Base-by-base conservation (phyloP, 2,797 vertebrate species). In the Pipistrellus kuhlii region DNA sequence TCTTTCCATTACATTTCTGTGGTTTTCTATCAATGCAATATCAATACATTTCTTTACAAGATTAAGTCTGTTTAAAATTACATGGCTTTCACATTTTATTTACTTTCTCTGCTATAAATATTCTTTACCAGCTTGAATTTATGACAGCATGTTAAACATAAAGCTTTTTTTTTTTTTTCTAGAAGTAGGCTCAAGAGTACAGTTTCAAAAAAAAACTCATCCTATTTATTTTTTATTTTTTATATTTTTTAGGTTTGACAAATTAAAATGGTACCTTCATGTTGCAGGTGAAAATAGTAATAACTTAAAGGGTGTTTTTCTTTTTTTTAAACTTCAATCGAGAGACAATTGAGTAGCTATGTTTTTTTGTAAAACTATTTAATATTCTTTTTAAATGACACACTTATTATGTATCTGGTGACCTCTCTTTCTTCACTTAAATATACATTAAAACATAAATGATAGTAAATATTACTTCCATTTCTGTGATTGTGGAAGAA, bases 111-210 rank as follows among this genome's bases (percentile, higher is more conserved):
- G 75, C 35, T 76, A 59, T 96, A 96, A 91, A 95, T 97, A 97
- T 91, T 95, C 90, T 96, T 95, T 95, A 84, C 77, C 81, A 96
- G 77, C 78, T 95, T 96, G 44, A 66, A 90, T 98, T 97, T 98
- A 91, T 97, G 90, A 97, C 73, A 95, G 72, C 55, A 88, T 96
- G 80, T 93, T 97, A 96, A 98, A 89, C 88, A 96, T 85, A 97
- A 96, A 96, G 30, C 35, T 97, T 97, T 93, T 96, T 94, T 96
- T 95, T 97, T 93, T 96, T 94, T 96, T 95, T 2, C 96, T 97
- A 93, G 86, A 97, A 35, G 15, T 21, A 41, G 68, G 13, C 77
- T 97, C 73, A 94, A 62, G 66, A 97, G 25, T 94, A 95, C 21
- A 0, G 15, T 97, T 97, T 97, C 81, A 94, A 96, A 96, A 95